Percentiles rank a stretch among this genome's conserved stretches.
phyloP scores from a whole-genome alignment of 2,888 invertebrate genomes.

The Tryphoninae sp. region DNA sequence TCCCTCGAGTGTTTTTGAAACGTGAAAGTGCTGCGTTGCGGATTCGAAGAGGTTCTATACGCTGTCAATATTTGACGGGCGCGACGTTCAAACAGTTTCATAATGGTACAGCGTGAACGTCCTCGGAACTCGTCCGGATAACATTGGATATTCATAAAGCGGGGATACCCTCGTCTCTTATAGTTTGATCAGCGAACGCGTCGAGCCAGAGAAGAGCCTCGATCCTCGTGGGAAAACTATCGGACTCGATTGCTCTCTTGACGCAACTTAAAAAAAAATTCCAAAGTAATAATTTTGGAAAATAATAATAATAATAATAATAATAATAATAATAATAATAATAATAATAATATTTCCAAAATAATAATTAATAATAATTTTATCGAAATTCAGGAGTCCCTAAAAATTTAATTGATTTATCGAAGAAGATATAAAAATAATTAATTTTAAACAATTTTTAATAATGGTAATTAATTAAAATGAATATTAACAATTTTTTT shows the following conservation, averaged over 20 bases:
- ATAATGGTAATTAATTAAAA: background rate
- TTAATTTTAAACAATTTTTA: background rate
- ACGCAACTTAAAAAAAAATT: too few relatives aligned
- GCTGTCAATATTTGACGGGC: conserved; percentile 75
- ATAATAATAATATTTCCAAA: too few relatives aligned
- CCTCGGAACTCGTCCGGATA: conserved; percentile 53
- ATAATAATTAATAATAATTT: too few relatives aligned
- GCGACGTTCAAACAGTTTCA: conserved; percentile 74
- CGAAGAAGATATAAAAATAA: background rate
- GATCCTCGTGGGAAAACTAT: conserved; percentile 59
- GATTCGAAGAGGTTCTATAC: conserved; percentile 50
- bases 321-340: too few relatives aligned
- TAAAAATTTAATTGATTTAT: too few relatives aligned
- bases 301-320: too few relatives aligned
- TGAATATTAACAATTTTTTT: background rate
- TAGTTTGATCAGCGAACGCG: conserved; percentile 61
- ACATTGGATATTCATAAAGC: conserved; percentile 78
- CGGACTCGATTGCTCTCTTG: background rate
- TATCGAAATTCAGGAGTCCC: too few relatives aligned
- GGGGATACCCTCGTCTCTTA: conserved; percentile 47
- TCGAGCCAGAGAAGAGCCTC: conserved; percentile 60
- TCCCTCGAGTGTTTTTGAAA: conserved; percentile 14
- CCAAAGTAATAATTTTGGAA: too few relatives aligned
- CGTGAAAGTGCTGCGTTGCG: conserved; percentile 28
- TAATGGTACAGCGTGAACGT: conserved; percentile 56